Base-by-base conservation (phyloP, 2,797 vertebrate genomes). In the Decapterus maruadsi region DNA sequence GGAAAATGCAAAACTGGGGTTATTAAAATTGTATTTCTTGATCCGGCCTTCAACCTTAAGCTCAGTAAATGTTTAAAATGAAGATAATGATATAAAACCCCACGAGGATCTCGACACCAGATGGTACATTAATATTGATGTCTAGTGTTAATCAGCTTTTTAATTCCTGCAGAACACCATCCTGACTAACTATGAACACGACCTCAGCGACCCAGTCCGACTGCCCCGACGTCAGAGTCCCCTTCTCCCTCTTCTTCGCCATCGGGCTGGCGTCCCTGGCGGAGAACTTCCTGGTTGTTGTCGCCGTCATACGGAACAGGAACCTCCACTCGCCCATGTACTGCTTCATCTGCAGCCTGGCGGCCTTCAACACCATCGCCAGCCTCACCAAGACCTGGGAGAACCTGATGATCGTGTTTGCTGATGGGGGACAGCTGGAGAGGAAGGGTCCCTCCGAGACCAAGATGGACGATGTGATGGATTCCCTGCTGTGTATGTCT, bases 241-340 rank as follows among this genome's bases (percentile, higher is more conserved):
- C 98, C 9, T 86, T 96, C 57, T 92, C 96, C 72, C 83, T 99
- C 51, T 98, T 98, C 89, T 96, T 98, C 78, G 88, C 89, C 4
- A 93, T 99, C 16, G 97, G 96, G 29, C 78, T 94, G 0, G 83
- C 95, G 13, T 97, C 97, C 22, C 91, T 99, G 82, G 81, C 95
- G 10, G 97, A 98, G 92, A 99, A 99, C 81, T 84, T 98, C 55
- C 90, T 98, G 43, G 96, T 99, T 14, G 95, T 99, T 40, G 71
- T 97, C 71, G 97, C 97, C 1, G 94, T 99, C 46, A 88, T 96
- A 62, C 90, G 87, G 71, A 98, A 98, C 82, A 96, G 96, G 90
- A 98, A 96, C 74, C 96, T 99, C 17, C 98, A 99, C 84, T 95
- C 94, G 0, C 98, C 98, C 68, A 98, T 99, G 98, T 97, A 98